Evolutionary conservation across 1,140 invertebrate genomes (phyloP).

Genomic region (Hylaeus anthracinus): DNA sequence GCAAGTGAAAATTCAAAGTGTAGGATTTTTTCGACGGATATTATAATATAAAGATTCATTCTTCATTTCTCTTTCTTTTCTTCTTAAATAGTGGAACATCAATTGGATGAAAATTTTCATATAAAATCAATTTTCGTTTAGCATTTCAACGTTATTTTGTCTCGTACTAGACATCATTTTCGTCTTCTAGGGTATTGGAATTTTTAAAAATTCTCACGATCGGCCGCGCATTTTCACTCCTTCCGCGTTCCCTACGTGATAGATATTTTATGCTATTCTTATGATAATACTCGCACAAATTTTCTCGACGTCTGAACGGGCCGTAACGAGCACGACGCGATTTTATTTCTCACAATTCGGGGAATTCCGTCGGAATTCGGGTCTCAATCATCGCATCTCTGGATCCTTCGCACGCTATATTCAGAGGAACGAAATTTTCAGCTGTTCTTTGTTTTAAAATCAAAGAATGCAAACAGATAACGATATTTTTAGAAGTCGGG

Average conservation of each 20-base stretch:
- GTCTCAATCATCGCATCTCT: conserved; percentile 30
- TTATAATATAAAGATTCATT: too few relatives aligned
- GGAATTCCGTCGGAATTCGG: conserved; percentile 30
- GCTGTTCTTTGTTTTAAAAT: conserved; percentile 46
- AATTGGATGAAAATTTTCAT: background rate
- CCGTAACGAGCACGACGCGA: conserved; percentile 19
- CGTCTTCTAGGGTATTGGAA: too few relatives aligned
- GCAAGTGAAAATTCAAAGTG: too few relatives aligned
- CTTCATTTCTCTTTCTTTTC: background rate
- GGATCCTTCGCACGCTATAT: conserved; percentile 15
- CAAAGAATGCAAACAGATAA: conserved; percentile 45
- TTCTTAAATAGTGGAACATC: background rate
- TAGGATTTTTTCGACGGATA: too few relatives aligned
- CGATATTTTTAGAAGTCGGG: conserved; percentile 22
- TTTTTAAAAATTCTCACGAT: background rate
- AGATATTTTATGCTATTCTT: conserved; percentile 21
- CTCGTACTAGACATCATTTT: background rate
- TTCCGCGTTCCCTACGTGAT: background rate
- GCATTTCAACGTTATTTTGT: background rate
- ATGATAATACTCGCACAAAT: conserved; percentile 21
- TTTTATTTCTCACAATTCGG: conserved; percentile 37
- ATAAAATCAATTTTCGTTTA: too few relatives aligned
- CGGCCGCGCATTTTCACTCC: background rate
- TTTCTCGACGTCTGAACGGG: conserved; percentile 5
- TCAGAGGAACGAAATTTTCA: conserved; percentile 34